Evolutionary conservation across 1,140 invertebrate species (phyloP).

Genomic region (Euura saliciscinereae): DNA sequence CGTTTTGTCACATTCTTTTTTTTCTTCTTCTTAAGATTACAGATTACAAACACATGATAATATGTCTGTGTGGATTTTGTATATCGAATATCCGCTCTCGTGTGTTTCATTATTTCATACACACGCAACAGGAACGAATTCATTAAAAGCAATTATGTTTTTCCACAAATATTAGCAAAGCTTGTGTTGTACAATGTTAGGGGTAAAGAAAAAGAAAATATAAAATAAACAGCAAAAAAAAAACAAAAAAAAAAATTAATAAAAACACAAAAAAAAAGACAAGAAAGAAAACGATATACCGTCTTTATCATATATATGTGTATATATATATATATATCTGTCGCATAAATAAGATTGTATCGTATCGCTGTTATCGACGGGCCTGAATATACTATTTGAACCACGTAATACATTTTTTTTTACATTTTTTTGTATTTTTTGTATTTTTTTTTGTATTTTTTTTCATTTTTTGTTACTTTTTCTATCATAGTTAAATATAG

Average conservation of each 20-base stretch:
- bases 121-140: no score
- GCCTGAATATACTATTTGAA: background rate
- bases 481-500: background rate
- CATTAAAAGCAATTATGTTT: background rate
- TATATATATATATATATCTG: background rate
- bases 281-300: background rate
- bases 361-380: background rate
- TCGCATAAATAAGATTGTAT: background rate
- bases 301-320: no score
- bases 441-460: background rate
- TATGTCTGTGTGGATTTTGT: background rate
- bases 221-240: background rate
- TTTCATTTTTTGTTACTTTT: background rate
- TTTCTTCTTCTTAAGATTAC: slow-evolving; percentile 12
- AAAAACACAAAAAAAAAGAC: background rate
- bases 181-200: background rate
- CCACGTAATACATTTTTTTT: background rate
- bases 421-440: background rate
- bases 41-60: background rate
- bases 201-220: background rate
- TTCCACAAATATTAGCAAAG: background rate
- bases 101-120: no score
- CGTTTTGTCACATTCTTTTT: background rate
- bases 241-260: background rate
- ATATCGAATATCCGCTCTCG: background rate